Conservation (phyloP, 2,888 invertebrate species). For the Brassicogethes aeneus region DNA sequence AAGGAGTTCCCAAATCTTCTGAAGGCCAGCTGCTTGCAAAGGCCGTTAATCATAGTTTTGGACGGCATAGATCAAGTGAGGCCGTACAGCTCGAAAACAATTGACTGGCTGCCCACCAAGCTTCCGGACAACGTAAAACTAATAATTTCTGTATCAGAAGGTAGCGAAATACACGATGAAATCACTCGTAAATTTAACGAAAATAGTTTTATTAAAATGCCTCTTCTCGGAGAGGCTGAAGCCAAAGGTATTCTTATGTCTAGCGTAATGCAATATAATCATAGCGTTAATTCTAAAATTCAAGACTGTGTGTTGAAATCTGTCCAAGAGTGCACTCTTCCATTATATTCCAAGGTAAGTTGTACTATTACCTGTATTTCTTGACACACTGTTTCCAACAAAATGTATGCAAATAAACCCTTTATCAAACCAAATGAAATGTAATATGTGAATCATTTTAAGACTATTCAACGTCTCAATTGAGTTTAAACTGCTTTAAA, state of each 20-base stretch:
- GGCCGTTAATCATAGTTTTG: constrained; percentile 61
- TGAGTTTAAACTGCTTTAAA: too few relatives aligned
- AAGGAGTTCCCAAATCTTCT: constrained; percentile 48
- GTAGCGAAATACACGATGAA: constrained; percentile 40
- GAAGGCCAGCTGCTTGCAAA: constrained; percentile 45
- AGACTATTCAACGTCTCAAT: too few relatives aligned
- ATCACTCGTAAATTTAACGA: constrained; percentile 32
- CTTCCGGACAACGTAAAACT: constrained; percentile 69
- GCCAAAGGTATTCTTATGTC: constrained; percentile 47
- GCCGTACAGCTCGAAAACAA: constrained; percentile 48
- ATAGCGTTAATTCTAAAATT: constrained; percentile 53
- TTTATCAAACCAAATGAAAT: too few relatives aligned
- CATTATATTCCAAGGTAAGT: constrained; percentile 60
- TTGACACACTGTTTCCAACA: too few relatives aligned
- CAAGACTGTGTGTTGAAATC: constrained; percentile 48
- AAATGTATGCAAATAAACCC: too few relatives aligned
- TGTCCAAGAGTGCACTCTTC: constrained; percentile 56
- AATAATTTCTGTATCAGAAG: constrained; percentile 61
- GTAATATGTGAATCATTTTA: too few relatives aligned
- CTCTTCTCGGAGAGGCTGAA: constrained; percentile 43
- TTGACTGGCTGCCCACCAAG: constrained; percentile 68
- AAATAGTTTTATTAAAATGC: constrained; percentile 40
- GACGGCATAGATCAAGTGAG: constrained; percentile 65
- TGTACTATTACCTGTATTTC: too few relatives aligned
- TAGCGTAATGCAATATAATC: constrained; percentile 49